Evolutionary conservation across 2,113 vertebrate species (phyloP).

Genomic region (Callocephalon fimbriatum): DNA sequence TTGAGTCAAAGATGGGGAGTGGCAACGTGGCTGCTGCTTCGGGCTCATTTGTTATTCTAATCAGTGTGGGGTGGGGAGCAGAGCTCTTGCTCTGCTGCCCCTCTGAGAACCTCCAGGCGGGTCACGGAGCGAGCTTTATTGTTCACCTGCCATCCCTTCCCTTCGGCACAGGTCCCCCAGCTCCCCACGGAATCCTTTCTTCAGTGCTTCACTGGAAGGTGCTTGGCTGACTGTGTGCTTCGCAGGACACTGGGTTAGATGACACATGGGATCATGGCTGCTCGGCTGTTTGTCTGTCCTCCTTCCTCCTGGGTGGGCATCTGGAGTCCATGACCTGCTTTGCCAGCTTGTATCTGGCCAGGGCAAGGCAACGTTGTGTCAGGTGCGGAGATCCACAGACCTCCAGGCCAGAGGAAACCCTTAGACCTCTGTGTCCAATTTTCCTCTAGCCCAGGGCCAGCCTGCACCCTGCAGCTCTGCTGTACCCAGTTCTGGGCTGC

Average conservation of each 20-base stretch:
- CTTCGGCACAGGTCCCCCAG: neutral
- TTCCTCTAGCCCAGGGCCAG: neutral
- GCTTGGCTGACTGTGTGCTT: neutral
- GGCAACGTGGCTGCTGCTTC: neutral
- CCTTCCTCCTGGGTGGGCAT: neutral
- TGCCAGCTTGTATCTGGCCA: neutral
- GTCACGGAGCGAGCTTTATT: neutral
- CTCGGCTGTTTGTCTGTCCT: neutral
- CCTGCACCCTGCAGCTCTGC: neutral
- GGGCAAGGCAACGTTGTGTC: neutral
- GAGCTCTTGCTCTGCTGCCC: neutral
- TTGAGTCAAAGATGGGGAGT: neutral
- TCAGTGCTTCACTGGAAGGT: neutral
- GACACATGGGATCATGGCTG: neutral
- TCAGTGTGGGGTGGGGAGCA: neutral
- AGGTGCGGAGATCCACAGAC: neutral
- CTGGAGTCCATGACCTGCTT: neutral
- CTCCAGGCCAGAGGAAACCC: neutral
- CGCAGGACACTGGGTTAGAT: neutral
- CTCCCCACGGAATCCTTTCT: neutral
- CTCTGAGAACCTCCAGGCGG: neutral
- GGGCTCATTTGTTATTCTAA: neutral
- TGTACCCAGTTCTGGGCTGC: neutral
- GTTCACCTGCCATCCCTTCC: neutral
- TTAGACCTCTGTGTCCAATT: rapidly evolving